Conservation (phyloP, 2,113 vertebrate species). For the Ursus arctos region DNA sequence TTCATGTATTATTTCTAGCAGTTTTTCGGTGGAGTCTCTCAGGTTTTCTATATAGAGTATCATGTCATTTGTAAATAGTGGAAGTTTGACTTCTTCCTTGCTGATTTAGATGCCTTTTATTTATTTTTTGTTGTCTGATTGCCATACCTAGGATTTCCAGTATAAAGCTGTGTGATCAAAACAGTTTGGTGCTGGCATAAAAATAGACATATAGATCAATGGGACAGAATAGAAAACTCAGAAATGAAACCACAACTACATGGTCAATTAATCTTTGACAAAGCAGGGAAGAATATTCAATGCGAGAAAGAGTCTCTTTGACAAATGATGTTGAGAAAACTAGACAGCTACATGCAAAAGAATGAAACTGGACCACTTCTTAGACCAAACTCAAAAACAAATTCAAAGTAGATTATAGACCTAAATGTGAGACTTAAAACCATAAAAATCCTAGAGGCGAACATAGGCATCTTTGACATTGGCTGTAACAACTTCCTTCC, state of each 20-base stretch:
- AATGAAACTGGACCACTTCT: neutral
- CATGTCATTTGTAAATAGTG: neutral
- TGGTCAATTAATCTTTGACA: neutral
- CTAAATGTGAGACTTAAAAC: neutral
- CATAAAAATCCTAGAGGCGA: neutral
- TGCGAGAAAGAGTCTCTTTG: neutral
- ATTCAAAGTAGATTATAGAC: neutral
- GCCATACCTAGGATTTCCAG: neutral
- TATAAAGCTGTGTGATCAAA: neutral
- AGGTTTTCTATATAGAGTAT: neutral
- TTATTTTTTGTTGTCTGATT: neutral
- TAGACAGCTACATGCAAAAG: neutral
- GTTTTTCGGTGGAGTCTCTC: neutral
- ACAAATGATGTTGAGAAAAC: neutral
- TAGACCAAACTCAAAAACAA: neutral
- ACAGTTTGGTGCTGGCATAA: neutral
- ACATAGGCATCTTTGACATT: neutral
- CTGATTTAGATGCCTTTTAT: neutral
- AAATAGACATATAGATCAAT: neutral
- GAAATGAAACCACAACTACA: neutral
- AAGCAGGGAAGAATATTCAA: neutral
- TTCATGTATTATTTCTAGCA: neutral
- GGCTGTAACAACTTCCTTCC: neutral
- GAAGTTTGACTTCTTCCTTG: neutral
- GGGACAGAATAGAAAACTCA: neutral